Evolutionary conservation across 2,888 invertebrate species (phyloP).

Genomic region (Laothoe populi): DNA sequence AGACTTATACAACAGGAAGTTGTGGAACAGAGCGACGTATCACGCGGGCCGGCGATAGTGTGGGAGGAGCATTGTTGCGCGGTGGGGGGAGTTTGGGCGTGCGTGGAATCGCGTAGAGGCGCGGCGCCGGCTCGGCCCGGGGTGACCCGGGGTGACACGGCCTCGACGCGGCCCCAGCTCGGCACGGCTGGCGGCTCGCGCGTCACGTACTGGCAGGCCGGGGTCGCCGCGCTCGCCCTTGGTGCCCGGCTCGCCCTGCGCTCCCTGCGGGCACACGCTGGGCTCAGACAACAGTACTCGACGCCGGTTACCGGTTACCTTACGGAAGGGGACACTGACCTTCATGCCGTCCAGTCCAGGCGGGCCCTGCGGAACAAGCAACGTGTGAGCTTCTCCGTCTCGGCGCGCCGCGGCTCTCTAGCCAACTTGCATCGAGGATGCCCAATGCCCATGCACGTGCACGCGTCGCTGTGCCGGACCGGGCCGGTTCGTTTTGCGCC

Average conservation of each 20-base stretch:
- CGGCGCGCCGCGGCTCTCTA: constrained; percentile 28
- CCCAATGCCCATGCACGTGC: constrained; percentile 27
- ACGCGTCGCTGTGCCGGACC: constrained; percentile 6
- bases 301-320: not conserved
- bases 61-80: not conserved
- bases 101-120: not conserved
- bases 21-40: not conserved
- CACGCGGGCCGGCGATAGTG: not conserved
- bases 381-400: constrained; percentile 45
- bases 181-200: not conserved
- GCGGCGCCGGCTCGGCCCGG: not conserved
- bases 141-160: no score
- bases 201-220: constrained; percentile 93
- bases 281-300: constrained; percentile 13
- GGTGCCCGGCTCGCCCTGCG: constrained; percentile 95
- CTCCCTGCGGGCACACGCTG: constrained; percentile 88
- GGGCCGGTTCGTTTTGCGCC: not conserved
- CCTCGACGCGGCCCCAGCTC: not conserved
- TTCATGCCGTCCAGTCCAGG: constrained; percentile 98
- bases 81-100: constrained; percentile 1
- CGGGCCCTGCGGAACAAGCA: constrained; percentile 91
- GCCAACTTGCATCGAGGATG: constrained; percentile 27
- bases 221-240: constrained; percentile 97
- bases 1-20: not conserved
- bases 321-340: constrained; percentile 85